Conservation (phyloP, 2,113 vertebrate species). For the Balaeniceps rex region DNA sequence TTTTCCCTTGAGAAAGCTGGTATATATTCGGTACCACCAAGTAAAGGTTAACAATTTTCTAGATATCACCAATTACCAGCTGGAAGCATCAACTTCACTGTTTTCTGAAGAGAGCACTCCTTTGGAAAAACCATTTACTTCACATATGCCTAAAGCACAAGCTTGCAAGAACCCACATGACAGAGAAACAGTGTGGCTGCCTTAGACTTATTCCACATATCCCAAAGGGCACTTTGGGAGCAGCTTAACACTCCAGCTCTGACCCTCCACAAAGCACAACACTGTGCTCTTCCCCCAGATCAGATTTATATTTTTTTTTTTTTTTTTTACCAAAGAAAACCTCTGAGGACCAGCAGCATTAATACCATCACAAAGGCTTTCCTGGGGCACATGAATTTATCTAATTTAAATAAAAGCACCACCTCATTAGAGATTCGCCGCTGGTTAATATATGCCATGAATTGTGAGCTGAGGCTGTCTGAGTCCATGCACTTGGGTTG, state of each 20-base stretch:
- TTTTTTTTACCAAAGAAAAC: neutral
- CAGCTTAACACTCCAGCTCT: neutral
- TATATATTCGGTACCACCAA: neutral
- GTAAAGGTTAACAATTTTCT: neutral
- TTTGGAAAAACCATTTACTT: neutral
- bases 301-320: neutral
- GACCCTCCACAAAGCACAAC: neutral
- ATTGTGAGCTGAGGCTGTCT: slow-evolving; percentile 86
- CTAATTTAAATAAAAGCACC: neutral
- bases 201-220: neutral
- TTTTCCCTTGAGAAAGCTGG: neutral
- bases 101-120: neutral
- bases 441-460: slow-evolving; percentile 87
- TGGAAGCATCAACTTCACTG: neutral
- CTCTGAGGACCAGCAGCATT: neutral
- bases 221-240: neutral
- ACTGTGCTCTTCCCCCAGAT: neutral
- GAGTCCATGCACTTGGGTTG: slow-evolving; percentile 69
- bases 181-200: neutral
- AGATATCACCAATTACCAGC: neutral
- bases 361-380: neutral
- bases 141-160: neutral
- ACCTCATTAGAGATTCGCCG: slow-evolving; percentile 83
- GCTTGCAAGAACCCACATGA: neutral
- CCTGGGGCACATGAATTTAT: neutral